phyloP scores from a whole-genome alignment of 1,140 invertebrate genomes.

The Diplogasteroides magnus region DNA sequence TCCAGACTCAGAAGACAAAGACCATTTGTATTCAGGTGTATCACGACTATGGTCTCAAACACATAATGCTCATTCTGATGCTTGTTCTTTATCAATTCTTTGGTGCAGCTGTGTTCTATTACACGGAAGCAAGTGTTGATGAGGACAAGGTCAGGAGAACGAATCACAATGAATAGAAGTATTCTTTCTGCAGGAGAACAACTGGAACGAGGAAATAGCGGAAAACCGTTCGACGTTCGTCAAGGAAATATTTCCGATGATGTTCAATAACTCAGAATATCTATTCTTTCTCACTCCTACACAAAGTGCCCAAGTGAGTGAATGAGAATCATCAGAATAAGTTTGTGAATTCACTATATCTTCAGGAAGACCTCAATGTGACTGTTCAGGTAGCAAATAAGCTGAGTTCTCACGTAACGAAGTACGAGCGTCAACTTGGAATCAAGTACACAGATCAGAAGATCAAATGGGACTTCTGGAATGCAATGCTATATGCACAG shows the following conservation, averaged over 20 bases:
- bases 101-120: conserved; percentile 43
- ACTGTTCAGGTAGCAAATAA: conserved; percentile 27
- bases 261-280: conserved; percentile 44
- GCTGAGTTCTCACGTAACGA: conserved; percentile 18
- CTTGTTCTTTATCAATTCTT: conserved; percentile 44
- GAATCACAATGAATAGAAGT: background rate
- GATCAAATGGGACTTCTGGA: conserved; percentile 49
- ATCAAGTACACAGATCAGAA: conserved; percentile 44
- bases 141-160: conserved; percentile 26
- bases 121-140: conserved; percentile 35
- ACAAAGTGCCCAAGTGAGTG: conserved; percentile 14
- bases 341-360: too few species aligned
- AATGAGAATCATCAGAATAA: too few species aligned
- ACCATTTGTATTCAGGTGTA: too few species aligned
- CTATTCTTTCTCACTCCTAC: conserved; percentile 36
- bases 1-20: too few species aligned
- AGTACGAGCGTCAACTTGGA: conserved; percentile 43
- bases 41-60: conserved; percentile 45
- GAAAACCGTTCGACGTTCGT: conserved; percentile 39
- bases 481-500: conserved; percentile 48
- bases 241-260: conserved; percentile 29
- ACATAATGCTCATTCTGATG: conserved; percentile 34
- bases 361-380: too few species aligned
- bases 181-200: background rate
- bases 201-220: conserved; percentile 7